Evolutionary conservation across 2,797 vertebrate genomes (phyloP).

Genomic region (Adelosebastes latens): DNA sequence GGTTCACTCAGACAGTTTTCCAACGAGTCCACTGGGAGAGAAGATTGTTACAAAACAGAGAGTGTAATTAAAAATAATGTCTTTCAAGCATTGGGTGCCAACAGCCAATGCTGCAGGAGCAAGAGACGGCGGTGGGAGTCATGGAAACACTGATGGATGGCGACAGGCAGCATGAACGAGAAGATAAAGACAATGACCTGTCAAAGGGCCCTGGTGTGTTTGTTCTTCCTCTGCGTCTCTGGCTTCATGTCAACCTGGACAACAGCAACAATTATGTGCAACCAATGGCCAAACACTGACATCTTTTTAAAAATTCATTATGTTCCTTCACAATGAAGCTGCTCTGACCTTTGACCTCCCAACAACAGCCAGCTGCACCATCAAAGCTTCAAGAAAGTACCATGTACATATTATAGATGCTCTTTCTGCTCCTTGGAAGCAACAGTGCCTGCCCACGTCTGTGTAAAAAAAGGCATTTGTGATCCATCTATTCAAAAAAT

Average conservation of each 20-base stretch:
- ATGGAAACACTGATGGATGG: conserved; percentile 48
- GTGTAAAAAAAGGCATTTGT: conserved; percentile 16
- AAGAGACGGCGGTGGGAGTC: conserved; percentile 20
- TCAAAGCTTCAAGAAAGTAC: background rate
- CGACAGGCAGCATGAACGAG: conserved; percentile 14
- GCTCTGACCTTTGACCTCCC: conserved; percentile 16
- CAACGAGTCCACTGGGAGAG: conserved; percentile 36
- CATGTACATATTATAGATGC: background rate
- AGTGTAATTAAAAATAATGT: conserved; percentile 55
- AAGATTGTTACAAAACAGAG: conserved; percentile 43
- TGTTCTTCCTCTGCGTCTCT: background rate
- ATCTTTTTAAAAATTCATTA: background rate
- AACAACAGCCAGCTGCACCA: background rate
- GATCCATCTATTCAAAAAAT: conserved; percentile 17
- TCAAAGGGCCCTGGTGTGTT: conserved; percentile 25
- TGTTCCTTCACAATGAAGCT: background rate
- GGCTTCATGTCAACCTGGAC: background rate
- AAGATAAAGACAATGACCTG: conserved; percentile 39
- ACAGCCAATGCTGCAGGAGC: conserved; percentile 20
- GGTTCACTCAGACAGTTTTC: conserved; percentile 34
- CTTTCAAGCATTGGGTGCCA: conserved; percentile 24
- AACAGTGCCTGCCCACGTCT: conserved; percentile 8
- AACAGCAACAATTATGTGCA: background rate
- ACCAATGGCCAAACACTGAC: background rate
- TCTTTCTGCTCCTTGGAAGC: background rate